A percentile compares a stretch with the other conserved stretches of the same genome.
Conservation (phyloP, 2,113 vertebrate genomes). For the Marmota monax region DNA sequence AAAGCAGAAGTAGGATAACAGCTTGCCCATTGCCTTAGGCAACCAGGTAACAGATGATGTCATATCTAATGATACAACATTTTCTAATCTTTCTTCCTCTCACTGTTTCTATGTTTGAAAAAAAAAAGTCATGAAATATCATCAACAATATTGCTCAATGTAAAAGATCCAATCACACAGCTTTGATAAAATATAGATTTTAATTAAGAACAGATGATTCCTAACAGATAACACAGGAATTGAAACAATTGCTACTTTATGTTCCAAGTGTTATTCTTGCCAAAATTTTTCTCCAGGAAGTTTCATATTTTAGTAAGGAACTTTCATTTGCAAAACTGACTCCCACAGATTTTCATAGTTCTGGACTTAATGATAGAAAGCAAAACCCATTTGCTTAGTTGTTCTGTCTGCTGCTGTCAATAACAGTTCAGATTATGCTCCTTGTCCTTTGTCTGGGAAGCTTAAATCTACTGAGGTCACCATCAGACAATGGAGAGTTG, state of each 20-base stretch:
- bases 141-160: not conserved
- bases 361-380: not conserved
- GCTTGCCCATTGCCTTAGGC: constrained; percentile 71
- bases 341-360: not conserved
- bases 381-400: not conserved
- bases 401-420: not conserved
- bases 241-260: not conserved
- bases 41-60: constrained; percentile 72
- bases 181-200: not conserved
- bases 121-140: constrained; percentile 36
- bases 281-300: not conserved
- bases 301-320: not conserved
- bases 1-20: constrained; percentile 81
- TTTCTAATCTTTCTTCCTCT: constrained; percentile 71
- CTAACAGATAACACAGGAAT: not conserved
- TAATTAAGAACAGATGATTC: constrained; percentile 2
- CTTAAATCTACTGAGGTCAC: not conserved
- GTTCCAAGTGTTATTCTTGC: not conserved
- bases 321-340: not conserved
- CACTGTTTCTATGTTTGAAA: not conserved
- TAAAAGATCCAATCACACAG: not conserved
- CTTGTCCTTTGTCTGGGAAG: not conserved
- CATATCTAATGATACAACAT: constrained; percentile 64
- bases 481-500: not conserved
- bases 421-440: not conserved